Evolutionary conservation across 2,113 vertebrate genomes (phyloP).

Genomic region (Kryptolebias marmoratus): DNA sequence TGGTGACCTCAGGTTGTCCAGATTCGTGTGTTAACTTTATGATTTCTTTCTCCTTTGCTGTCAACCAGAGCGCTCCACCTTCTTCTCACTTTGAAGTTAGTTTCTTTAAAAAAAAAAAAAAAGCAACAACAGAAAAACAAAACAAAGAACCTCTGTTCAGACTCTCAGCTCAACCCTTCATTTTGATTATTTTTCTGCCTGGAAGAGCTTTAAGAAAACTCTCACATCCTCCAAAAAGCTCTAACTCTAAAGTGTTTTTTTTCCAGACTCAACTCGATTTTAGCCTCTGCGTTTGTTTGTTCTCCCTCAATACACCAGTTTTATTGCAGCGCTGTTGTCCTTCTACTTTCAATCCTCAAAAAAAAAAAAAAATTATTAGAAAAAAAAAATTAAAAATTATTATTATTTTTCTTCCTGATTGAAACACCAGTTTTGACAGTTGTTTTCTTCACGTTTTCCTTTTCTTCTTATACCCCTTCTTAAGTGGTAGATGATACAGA

Average conservation of each 20-base stretch:
- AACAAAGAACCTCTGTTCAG: conserved; percentile 9
- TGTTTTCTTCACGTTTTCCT: neutral
- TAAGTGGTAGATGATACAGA: neutral
- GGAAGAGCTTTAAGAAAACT: conserved; percentile 28
- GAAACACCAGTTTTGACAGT: neutral
- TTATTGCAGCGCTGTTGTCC: conserved; percentile 3
- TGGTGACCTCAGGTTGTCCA: conserved; percentile 38
- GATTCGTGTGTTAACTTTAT: conserved; percentile 23
- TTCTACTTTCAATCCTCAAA: neutral
- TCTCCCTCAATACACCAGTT: neutral
- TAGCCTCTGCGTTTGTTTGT: conserved; percentile 23
- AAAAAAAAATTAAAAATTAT: too few relatives aligned
- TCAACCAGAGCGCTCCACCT: neutral
- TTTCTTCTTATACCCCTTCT: neutral
- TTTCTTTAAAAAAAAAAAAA: neutral
- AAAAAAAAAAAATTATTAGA: neutral
- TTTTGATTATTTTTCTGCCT: conserved; percentile 37
- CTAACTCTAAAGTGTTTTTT: conserved; percentile 26
- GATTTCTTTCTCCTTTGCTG: conserved; percentile 12
- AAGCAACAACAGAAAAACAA: too few relatives aligned
- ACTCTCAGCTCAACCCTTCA: conserved; percentile 11
- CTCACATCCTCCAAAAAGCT: conserved; percentile 17
- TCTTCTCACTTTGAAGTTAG: neutral
- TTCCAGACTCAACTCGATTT: conserved; percentile 34
- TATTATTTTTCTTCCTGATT: neutral